A percentile compares a stretch with the other conserved stretches of the same genome.
These are phyloP conservation scores for Australoheros scitulus DNA, from an alignment of 2,113 vertebrate genomes.

Conservation along the genomic window DNA sequence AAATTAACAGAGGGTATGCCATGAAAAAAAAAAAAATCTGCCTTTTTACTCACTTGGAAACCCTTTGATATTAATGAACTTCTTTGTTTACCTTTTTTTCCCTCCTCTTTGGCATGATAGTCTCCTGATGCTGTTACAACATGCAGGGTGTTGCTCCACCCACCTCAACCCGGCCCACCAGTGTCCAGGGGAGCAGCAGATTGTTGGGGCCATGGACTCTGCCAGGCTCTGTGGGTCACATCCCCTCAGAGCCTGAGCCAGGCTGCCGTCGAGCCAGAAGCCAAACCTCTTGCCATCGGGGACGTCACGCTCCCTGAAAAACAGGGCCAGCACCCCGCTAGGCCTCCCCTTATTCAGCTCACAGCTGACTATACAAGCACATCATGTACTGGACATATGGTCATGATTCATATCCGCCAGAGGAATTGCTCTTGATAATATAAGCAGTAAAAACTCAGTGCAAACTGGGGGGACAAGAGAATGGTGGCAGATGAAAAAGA, in stretches of 20 bases:
- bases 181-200: constrained; percentile 66
- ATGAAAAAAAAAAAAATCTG: background rate
- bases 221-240: constrained; percentile 77
- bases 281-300: constrained; percentile 57
- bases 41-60: background rate
- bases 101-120: background rate
- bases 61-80: constrained; percentile 1
- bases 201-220: constrained; percentile 56
- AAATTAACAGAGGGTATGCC: background rate
- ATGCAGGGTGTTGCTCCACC: constrained; percentile 22
- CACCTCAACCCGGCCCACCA: constrained; percentile 15
- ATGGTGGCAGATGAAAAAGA: background rate
- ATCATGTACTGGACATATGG: constrained; percentile 67
- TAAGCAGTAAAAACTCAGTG: constrained; percentile 7
- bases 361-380: constrained; percentile 43
- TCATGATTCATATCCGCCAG: constrained; percentile 62
- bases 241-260: constrained; percentile 68
- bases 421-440: constrained; percentile 33
- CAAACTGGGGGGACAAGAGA: background rate
- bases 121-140: constrained; percentile 34
- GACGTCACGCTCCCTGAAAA: constrained; percentile 61
- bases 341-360: constrained; percentile 43
- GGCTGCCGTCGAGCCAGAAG: constrained; percentile 43
- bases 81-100: background rate
- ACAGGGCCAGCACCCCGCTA: constrained; percentile 36